Conservation (phyloP, 2,113 vertebrate species). For the Irena cyanogastra region DNA sequence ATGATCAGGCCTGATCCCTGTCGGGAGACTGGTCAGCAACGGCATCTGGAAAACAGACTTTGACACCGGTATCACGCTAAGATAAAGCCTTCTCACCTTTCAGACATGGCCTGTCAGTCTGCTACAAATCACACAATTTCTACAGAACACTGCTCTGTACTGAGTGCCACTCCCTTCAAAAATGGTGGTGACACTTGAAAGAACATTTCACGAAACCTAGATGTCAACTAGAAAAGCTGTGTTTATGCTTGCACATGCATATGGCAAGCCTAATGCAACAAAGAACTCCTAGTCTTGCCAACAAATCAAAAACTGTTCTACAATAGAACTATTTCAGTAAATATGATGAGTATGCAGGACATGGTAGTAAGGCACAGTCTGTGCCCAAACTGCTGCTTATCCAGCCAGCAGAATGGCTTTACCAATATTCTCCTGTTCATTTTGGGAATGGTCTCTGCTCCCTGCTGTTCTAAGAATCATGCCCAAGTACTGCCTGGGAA, state of each 20-base stretch:
- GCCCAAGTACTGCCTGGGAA: background rate
- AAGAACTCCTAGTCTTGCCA: background rate
- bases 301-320: background rate
- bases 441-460: background rate
- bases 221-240: background rate
- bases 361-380: background rate
- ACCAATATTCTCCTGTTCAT: background rate
- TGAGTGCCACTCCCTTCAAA: background rate
- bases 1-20: background rate
- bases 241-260: background rate
- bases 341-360: fast-evolving
- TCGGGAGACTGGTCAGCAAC: background rate
- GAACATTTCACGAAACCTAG: background rate
- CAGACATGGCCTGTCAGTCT: background rate
- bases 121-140: background rate
- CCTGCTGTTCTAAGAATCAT: background rate
- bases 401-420: background rate
- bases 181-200: background rate
- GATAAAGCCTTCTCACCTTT: background rate
- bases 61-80: background rate
- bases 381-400: background rate
- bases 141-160: fast-evolving
- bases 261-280: background rate
- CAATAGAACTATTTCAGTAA: background rate
- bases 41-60: background rate